phyloP scores from a whole-genome alignment of 2,888 invertebrate species.

The Sericinus montela region DNA sequence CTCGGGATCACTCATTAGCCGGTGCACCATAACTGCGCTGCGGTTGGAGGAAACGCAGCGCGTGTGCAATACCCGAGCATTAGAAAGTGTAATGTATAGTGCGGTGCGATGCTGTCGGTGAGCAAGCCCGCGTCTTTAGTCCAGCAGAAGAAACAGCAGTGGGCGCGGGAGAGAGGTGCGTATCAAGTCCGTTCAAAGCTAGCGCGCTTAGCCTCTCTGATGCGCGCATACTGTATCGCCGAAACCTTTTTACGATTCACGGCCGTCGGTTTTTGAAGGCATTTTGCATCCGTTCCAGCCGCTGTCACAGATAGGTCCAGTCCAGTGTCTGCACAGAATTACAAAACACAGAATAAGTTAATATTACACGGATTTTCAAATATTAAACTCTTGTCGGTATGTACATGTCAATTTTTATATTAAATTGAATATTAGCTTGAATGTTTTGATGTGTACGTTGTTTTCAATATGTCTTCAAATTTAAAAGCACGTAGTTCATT shows the following conservation, averaged over 20 bases:
- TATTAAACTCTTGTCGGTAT: constrained; percentile 11
- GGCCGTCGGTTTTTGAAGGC: not conserved
- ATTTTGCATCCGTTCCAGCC: constrained; percentile 1
- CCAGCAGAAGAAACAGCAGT: constrained; percentile 94
- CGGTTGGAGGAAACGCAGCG: constrained; percentile 57
- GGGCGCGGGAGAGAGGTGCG: constrained; percentile 95
- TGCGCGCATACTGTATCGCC: not conserved
- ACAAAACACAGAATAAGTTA: constrained; percentile 22
- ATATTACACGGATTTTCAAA: constrained; percentile 7
- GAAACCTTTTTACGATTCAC: constrained; percentile 3
- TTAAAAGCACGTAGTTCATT: no score
- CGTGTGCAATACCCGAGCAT: constrained; percentile 67
- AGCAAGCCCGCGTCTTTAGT: constrained; percentile 82
- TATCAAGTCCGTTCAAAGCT: constrained; percentile 27
- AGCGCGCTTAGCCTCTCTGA: not conserved
- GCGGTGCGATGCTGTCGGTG: constrained; percentile 73
- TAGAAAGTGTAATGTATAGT: constrained; percentile 74
- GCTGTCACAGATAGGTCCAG: not conserved
- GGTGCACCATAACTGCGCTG: constrained; percentile 69
- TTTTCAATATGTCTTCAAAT: no score
- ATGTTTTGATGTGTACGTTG: not conserved
- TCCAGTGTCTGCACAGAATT: constrained; percentile 23
- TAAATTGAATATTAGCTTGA: not conserved
- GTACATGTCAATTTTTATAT: constrained; percentile 7
- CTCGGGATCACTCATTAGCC: constrained; percentile 61